These are phyloP conservation scores for Mesembrinibis cayennensis DNA, from an alignment of 2,113 vertebrate genomes.

Conservation along the genomic window DNA sequence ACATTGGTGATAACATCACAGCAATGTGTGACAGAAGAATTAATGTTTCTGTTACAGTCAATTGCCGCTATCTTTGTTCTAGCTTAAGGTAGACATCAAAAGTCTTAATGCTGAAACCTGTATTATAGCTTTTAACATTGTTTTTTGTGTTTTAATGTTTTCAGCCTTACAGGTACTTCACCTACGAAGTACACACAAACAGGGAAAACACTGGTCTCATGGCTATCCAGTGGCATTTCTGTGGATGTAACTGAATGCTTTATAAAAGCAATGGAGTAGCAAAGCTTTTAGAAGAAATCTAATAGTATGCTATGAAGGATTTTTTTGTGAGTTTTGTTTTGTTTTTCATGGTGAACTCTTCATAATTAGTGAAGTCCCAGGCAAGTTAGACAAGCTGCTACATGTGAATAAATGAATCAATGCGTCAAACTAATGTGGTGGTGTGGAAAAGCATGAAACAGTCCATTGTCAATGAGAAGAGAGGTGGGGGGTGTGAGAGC, in stretches of 20 bases:
- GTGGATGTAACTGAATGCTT: background rate
- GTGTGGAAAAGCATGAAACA: background rate
- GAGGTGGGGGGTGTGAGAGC: background rate
- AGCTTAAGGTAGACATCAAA: background rate
- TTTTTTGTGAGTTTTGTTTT: background rate
- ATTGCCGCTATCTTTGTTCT: background rate
- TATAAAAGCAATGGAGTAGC: background rate
- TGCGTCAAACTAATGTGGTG: background rate
- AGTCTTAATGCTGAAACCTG: background rate
- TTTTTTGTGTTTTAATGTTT: background rate
- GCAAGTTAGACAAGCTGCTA: background rate
- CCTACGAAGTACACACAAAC: background rate
- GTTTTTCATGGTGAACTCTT: background rate
- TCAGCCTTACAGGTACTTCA: background rate
- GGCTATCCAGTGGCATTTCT: background rate
- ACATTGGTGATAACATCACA: conserved; percentile 15
- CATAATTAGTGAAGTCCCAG: background rate
- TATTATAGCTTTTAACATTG: background rate
- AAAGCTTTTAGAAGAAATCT: background rate
- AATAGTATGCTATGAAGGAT: background rate
- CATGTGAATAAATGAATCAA: background rate
- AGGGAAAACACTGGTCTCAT: background rate
- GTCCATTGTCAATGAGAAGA: background rate
- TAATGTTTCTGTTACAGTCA: background rate
- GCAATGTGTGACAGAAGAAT: background rate